Evolutionary conservation across 2,113 vertebrate genomes (phyloP), one percentile per base, ranked within the genome.

Genomic region (Lipophrys pholis): DNA sequence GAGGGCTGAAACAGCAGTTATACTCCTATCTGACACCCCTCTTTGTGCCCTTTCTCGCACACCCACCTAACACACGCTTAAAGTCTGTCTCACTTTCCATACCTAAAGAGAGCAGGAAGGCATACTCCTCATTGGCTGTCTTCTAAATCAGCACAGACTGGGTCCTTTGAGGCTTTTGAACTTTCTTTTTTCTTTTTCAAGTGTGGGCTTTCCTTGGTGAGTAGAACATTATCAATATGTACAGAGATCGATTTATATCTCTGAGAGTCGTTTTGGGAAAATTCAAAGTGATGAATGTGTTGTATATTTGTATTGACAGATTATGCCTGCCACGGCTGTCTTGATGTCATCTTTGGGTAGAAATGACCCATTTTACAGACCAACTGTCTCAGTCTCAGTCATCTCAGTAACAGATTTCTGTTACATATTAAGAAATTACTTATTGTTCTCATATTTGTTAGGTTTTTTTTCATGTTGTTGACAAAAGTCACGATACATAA

Each of bases 1-100:
- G 81, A 81, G 48, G 76, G 85, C 83, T 91, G 91, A 93, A 91
- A 74, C 88, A 87, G 88, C 90, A 91, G 51, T 87, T 87, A 82
- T 85, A 69, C 65, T 73, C 57, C 81, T 64, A 63, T 84, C 80
- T 80, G 87, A 88, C 69, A 69, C 82, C 16, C 43, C 83, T 86
- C 79, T 87, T 67, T 79, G 73, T 81, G 73, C 57, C 40, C 73
- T 80, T 60, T 59, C 64, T n/a, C 56, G 75, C 80, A 65, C 62
- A 79, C 72, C 41, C 81, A 82, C 56, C 12, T 54, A 59, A 46
- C 65, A 53, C 76, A 73, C 66, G 51, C 59, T 51, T 49, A 30
- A 30, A 30, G 2, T 64, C 69, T 66, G 59, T 12, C 69, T 75
- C 59, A 57, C 46, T 14, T 78, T 65, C 39, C 41, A 11, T 17